Base-by-base conservation (phyloP, 53 echinoderm and acorn worm species). In the Mesocentrotus franciscanus region DNA sequence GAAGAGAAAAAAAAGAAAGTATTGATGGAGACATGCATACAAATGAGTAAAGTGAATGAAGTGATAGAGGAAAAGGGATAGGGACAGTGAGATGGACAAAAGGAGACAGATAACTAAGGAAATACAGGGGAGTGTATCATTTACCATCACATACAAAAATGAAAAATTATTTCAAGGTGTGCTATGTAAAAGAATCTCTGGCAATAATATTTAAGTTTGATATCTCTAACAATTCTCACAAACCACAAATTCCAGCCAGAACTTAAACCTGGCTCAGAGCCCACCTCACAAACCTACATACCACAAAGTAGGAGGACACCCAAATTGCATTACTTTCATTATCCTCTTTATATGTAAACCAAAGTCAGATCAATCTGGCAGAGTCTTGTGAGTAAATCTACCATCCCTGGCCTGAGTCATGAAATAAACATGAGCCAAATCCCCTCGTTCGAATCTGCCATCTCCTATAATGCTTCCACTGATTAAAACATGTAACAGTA, bases 401-500 rank as follows among this genome's bases (percentile, higher is more conserved):
- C 32, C n/a, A 76, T 30, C 33, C 30, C 13, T 5, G 29, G 36
- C 58, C 87, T 58, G 58, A 87, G 87, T 87, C 87, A 87, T 12
- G 29, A 57, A 87, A n/a, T 84, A 39, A 24, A 49, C 84, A 84
- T 36, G 49, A 84, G 84, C 84, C 84, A 84, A 84, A 42, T 49
- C 49, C 49, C 49, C 24, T 42, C 49, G 24, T 42, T 42, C 8
- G 56, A 87, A 58, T 87, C 58, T 87, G 87, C 58, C 56, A 87
- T 58, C 87, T 57, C 58, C 14, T 22, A 87, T 87, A 13, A 58
- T 58, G 9, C 56, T 27, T 87, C 27, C 26, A 14, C 57, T 87
- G 87, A 87, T 87, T 56, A 87, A 87, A 87, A 27, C 24, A 20
- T 58, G 87, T 87, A 87, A 87, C 87, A 87, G 26, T 26, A 87